A percentile compares a stretch with the other conserved stretches of the same genome.
Evolutionary conservation across 2,888 invertebrate genomes (phyloP).

Genomic region (Aphodius sticticus): DNA sequence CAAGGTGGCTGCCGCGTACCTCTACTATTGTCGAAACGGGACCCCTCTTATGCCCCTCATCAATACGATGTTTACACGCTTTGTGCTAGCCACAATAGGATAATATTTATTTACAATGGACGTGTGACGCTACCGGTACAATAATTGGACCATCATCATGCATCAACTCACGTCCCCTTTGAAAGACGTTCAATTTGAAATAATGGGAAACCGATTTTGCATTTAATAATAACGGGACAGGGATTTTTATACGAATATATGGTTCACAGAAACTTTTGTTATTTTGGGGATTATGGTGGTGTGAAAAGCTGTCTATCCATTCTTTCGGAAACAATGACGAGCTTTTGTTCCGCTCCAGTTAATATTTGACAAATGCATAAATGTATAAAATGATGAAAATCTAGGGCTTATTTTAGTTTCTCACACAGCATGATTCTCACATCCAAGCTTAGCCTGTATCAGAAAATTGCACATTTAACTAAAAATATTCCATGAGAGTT

Average conservation of each 20-base stretch:
- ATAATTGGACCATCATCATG: background rate
- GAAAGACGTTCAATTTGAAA: background rate
- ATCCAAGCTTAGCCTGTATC: background rate
- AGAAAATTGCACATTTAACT: background rate
- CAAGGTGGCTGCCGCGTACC: background rate
- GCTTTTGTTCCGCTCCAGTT: background rate
- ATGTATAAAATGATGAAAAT: background rate
- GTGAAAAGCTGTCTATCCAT: background rate
- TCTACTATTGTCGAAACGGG: background rate
- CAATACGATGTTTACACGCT: slow-evolving; percentile 56
- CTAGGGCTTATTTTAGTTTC: background rate
- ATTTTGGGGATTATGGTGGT: background rate
- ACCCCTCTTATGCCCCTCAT: slow-evolving; percentile 35
- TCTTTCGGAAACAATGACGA: background rate
- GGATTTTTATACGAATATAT: background rate
- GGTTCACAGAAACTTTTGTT: background rate
- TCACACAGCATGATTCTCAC: background rate
- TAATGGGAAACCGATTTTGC: background rate
- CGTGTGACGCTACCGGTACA: background rate
- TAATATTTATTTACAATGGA: slow-evolving; percentile 53
- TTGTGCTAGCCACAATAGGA: slow-evolving; percentile 53
- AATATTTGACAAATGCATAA: too few species aligned
- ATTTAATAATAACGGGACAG: too few species aligned
- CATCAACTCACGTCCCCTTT: background rate
- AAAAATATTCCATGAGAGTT: background rate